Base-by-base conservation (phyloP, 92 coral and sea anemone species). In the Umimayanthus chanpuru region DNA sequence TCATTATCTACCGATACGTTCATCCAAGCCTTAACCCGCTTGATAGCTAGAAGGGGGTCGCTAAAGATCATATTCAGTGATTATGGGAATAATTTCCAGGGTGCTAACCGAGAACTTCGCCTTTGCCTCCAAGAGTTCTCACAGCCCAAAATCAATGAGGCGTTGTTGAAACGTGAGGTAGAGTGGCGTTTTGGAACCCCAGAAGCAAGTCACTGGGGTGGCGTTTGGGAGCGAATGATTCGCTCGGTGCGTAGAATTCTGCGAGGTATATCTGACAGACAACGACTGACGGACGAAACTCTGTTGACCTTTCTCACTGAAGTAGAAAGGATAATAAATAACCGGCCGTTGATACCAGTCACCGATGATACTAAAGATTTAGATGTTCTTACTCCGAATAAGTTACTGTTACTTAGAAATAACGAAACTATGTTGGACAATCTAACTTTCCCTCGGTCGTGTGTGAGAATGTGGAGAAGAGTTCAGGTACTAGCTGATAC, bases 161-260 rank as follows among this genome's bases (percentile, higher is more conserved):
- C 29, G 28, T 71, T n/a, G 4, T 4, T 28, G 15, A 12, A 71
- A 28, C 26, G 76, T 2, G 38, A 71, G 11, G 29, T 71, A 0
- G 28, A 77, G 1, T 81, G 90, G 90, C 66, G 28, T 4, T 88
- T 88, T n/a, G 88, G 81, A 50, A 90, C 88, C 0, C 92, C 85
- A n/a, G n/a, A n/a, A n/a, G n/a, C n/a, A n/a, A n/a, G n/a, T n/a
- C n/a, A n/a, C n/a, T n/a, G n/a, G n/a, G 5, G 65, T 23, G 94
- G 94, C n/a, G 81, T 89, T 36, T 92, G 91, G 93, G 89, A 92
- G 43, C 74, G 94, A 1, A 82, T 91, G 89, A 89, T 91, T 4
- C 89, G 93, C 4, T 91, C 91, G 7, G 81, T 91, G 0, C 89
- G 93, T 0, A 56, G 65, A 4, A 88, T 90, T 3, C 26, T 90